Conservation (phyloP, 2,888 invertebrate genomes). For the Ophioninae sp. region DNA sequence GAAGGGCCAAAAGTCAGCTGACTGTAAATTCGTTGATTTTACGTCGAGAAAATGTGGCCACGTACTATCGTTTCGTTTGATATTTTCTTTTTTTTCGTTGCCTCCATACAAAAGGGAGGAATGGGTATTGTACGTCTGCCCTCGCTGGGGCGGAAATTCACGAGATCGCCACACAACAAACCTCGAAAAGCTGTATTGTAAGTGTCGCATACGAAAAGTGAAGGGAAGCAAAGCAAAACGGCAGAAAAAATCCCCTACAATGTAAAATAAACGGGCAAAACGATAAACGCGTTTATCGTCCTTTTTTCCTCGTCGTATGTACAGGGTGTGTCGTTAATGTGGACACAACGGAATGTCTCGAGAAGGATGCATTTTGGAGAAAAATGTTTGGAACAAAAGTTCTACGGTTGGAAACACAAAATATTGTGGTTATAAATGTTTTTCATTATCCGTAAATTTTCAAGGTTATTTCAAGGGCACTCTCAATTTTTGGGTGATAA, state of each 20-base stretch:
- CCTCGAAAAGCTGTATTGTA: constrained; percentile 16
- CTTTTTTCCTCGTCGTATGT: background rate
- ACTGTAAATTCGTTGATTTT: background rate
- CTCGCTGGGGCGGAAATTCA: background rate
- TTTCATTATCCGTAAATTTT: background rate
- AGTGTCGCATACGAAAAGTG: background rate
- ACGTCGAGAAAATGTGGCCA: background rate
- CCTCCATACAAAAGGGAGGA: background rate
- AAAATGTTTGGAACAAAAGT: background rate
- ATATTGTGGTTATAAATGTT: background rate
- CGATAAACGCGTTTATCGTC: background rate
- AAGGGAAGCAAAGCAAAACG: background rate
- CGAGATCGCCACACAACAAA: constrained; percentile 2
- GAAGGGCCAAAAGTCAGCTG: constrained; percentile 16
- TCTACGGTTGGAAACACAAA: background rate
- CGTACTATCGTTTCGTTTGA: constrained; percentile 1
- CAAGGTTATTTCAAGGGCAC: background rate
- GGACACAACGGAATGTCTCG: background rate
- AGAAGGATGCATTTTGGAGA: background rate
- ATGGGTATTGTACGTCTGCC: background rate
- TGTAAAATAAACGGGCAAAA: background rate
- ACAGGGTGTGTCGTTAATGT: background rate
- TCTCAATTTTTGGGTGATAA: background rate
- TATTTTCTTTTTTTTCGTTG: background rate
- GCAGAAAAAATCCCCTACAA: background rate